Conservation (phyloP, 2,113 vertebrate genomes). For the Corythornis vintsioides region DNA sequence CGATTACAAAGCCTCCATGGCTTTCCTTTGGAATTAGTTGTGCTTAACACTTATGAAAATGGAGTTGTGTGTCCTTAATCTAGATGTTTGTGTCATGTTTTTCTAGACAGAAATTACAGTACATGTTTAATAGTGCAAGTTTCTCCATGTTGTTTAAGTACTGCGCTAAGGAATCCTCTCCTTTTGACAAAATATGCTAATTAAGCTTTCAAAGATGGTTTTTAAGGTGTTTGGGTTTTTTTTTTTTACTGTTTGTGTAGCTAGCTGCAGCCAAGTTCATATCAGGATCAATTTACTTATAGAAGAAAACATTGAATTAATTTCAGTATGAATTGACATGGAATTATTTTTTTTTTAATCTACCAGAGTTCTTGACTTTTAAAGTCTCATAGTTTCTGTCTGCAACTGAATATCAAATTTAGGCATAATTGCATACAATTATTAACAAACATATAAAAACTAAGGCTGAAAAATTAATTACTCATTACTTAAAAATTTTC, state of each 20-base stretch:
- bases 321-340: neutral
- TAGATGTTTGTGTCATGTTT: neutral
- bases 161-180: neutral
- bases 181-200: neutral
- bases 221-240: neutral
- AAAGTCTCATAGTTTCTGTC: neutral
- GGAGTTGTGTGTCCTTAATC: neutral
- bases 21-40: slow-evolving; percentile 6
- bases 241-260: neutral
- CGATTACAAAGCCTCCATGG: neutral
- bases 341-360: neutral
- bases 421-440: neutral
- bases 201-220: neutral
- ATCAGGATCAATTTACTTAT: neutral
- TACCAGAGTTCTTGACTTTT: neutral
- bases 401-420: neutral
- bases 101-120: neutral
- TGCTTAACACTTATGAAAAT: neutral
- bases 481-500: neutral
- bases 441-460: neutral
- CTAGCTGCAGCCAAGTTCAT: neutral
- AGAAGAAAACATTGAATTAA: neutral
- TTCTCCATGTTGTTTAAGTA: neutral
- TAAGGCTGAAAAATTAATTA: neutral
- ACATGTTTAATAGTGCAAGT: neutral